Conservation (phyloP, 2,113 vertebrate species). For the Dascyllus trimaculatus region DNA sequence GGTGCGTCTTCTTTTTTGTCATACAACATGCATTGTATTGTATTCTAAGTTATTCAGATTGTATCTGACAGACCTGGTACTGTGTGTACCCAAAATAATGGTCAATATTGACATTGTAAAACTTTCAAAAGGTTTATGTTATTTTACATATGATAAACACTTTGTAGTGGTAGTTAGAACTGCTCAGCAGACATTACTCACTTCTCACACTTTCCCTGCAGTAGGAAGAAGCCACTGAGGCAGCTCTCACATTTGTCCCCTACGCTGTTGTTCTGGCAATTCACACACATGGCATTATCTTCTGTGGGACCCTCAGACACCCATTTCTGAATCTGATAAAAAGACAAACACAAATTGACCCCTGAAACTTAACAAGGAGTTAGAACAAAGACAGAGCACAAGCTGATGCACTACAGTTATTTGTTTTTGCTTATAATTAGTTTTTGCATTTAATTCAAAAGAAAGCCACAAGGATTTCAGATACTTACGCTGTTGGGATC, state of each 20-base stretch:
- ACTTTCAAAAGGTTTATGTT: neutral
- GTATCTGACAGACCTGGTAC: neutral
- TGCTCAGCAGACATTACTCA: constrained; percentile 72
- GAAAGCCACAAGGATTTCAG: neutral
- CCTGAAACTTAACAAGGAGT: neutral
- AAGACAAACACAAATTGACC: neutral
- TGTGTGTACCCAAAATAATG: neutral
- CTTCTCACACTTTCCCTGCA: constrained; percentile 92
- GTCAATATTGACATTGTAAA: neutral
- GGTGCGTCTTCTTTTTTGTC: no score
- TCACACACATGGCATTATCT: constrained; percentile 90
- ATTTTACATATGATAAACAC: neutral
- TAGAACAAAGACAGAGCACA: neutral
- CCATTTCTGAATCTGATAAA: constrained; percentile 87
- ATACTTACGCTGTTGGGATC: constrained; percentile 84
- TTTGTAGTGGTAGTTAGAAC: neutral
- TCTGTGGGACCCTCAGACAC: constrained; percentile 90
- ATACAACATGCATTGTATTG: no score
- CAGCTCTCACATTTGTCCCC: constrained; percentile 94
- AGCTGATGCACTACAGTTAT: no score
- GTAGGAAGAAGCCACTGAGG: constrained; percentile 91
- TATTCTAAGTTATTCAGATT: neutral
- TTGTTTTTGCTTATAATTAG: neutral
- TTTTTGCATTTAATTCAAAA: neutral
- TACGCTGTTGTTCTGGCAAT: constrained; percentile 93